Base-by-base conservation (phyloP, 2,797 vertebrate genomes). In the Galaxias olidus region DNA sequence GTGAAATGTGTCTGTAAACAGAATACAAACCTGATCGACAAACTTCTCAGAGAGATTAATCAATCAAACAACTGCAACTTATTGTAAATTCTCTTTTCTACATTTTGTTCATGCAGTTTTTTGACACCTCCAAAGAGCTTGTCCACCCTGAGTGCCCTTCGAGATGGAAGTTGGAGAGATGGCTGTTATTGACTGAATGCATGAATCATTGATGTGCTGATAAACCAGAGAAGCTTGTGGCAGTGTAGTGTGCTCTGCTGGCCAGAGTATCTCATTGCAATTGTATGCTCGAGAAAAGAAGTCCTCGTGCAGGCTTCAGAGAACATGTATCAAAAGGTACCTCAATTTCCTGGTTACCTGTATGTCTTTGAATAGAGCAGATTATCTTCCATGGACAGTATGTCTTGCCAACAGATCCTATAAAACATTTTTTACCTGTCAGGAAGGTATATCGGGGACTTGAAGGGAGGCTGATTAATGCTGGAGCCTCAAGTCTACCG, bases 51-150 rank as follows among this genome's bases (percentile, higher is more conserved):
- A 8, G 13, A 47, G 9, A 10, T 47, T 6, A 30, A 30, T 30
- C 30, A 30, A 6, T 30, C 6, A 6, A 30, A 3, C 30, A 30
- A 30, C 30, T 30, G 30, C 30, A 30, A 30, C 30, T 30, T 30
- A 30, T 30, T 30, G 2, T 4, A 13, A 4, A 47, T 0, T n/a
- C 53, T n/a, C 42, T 15, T 9, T 41, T 40, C 30, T 60, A 14
- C 17, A 17, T 44, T 30, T 43, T 67, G 59, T n/a, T n/a, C n/a
- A n/a, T n/a, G 10, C 79, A 98, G 96, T 90, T 95, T 98, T 76
- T 91, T 96, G 85, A 94, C 93, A 0, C 95, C 96, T 79, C 96
- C 95, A 84, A 98, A 96, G 88, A 94, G 93, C 53, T 86, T 97
- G 78, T 92, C 95, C 1, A 91, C 94, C 40, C 89, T 98, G 80